phyloP scores from a whole-genome alignment of 2,888 invertebrate genomes.

The Exephanes ischioxanthus region DNA sequence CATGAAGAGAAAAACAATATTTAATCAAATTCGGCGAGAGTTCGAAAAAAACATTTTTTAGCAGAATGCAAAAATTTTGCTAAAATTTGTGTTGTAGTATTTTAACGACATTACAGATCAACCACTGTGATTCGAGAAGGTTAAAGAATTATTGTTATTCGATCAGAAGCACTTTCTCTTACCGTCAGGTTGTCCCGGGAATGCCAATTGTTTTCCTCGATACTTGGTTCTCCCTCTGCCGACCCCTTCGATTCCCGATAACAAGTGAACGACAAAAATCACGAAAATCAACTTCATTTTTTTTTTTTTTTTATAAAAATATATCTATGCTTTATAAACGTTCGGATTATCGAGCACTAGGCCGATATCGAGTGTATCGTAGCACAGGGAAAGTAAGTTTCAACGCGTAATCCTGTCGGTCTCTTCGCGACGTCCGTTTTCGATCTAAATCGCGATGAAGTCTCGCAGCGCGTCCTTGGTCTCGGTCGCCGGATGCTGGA shows the following conservation, averaged over 20 bases:
- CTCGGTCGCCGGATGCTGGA: conserved; percentile 83
- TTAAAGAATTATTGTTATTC: not conserved
- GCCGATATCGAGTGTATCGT: not conserved
- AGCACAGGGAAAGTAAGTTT: conserved; percentile 21
- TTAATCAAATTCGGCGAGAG: not conserved
- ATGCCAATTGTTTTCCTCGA: conserved; percentile 74
- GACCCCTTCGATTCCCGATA: conserved; percentile 71
- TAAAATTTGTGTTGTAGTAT: not conserved
- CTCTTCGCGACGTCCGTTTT: conserved; percentile 36
- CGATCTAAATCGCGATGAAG: conserved; percentile 54
- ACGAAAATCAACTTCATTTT: conserved; percentile 72
- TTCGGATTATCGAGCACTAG: not conserved
- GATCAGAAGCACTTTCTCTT: conserved; percentile 53
- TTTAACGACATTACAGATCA: not conserved
- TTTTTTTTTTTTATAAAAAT: not conserved
- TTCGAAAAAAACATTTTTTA: not conserved
- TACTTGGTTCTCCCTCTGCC: conserved; percentile 65
- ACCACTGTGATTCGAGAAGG: conserved; percentile 57
- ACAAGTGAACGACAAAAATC: conserved; percentile 68
- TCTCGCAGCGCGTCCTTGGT: conserved; percentile 77
- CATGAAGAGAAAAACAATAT: not conserved
- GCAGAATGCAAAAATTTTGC: no score
- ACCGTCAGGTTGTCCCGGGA: conserved; percentile 77
- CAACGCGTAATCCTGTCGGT: conserved; percentile 61
- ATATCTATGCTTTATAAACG: not conserved